Percentiles rank a stretch among this genome's conserved stretches.
These are phyloP conservation scores for Venusia cambrica DNA, from an alignment of 2,888 invertebrate genomes.

Conservation along the genomic window DNA sequence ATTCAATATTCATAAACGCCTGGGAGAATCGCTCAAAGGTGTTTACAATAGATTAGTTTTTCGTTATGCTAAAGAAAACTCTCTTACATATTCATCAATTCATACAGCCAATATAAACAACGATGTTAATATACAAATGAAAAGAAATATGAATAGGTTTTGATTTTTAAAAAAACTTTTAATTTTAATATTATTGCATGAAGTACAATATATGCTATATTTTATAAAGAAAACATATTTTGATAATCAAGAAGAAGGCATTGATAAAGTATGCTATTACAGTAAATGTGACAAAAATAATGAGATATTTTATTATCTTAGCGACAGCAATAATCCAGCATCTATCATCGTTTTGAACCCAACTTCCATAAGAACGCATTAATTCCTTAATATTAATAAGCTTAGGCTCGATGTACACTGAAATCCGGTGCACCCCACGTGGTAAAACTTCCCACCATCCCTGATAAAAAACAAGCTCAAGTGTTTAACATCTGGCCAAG, in stretches of 20 bases:
- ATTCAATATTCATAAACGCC: conserved; percentile 33
- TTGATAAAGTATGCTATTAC: neutral
- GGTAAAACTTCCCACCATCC: conserved; percentile 57
- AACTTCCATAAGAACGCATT: conserved; percentile 25
- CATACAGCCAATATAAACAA: conserved; percentile 10
- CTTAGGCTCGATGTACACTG: conserved; percentile 8
- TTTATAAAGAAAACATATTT: no score
- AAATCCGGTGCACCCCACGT: conserved; percentile 26
- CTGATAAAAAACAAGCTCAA: conserved; percentile 53
- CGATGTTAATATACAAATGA: conserved; percentile 9
- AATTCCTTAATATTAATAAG: conserved; percentile 26
- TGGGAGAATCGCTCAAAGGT: conserved; percentile 28
- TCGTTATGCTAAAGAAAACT: conserved; percentile 24
- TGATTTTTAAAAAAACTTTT: no score
- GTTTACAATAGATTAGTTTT: conserved; percentile 28
- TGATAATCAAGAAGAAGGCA: no score
- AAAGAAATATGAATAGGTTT: no score
- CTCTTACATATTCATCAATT: conserved; percentile 23
- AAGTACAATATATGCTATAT: no score
- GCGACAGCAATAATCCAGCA: conserved; percentile 13
- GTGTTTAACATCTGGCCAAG: conserved; percentile 65
- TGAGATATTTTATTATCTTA: conserved; percentile 1
- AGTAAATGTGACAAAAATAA: neutral
- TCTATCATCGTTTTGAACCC: conserved; percentile 16
- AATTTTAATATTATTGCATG: no score